A percentile compares a stretch with the other conserved stretches of the same genome.
These are phyloP conservation scores for Nannospalax galili DNA, from an alignment of 2,113 vertebrate genomes.

Conservation along the genomic window DNA sequence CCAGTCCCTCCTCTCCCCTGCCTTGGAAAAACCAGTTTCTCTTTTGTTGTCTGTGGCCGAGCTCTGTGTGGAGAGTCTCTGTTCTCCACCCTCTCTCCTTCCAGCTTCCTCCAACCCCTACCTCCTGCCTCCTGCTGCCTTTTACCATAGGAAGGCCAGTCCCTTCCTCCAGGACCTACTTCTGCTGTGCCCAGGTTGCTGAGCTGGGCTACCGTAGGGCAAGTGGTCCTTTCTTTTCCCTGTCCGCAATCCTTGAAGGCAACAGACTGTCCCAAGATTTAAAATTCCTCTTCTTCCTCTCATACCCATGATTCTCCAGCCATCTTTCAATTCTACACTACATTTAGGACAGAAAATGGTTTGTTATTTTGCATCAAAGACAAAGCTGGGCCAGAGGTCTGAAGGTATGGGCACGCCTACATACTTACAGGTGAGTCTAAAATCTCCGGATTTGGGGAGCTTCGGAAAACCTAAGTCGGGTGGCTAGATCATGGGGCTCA, in stretches of 20 bases:
- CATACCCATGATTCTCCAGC: background rate
- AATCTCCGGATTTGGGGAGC: background rate
- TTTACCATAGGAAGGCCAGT: background rate
- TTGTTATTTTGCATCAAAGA: conserved; percentile 32
- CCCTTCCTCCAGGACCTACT: background rate
- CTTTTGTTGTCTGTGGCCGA: conserved; percentile 54
- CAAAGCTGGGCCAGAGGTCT: background rate
- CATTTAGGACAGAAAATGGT: background rate
- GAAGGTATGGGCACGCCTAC: background rate
- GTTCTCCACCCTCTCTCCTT: background rate
- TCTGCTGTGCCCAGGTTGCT: background rate
- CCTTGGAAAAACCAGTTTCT: conserved; percentile 64
- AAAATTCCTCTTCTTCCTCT: background rate
- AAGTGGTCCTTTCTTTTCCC: background rate
- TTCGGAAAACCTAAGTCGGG: background rate
- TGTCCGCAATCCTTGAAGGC: background rate
- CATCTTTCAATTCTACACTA: background rate
- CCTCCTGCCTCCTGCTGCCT: background rate
- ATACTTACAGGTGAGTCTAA: conserved; percentile 71
- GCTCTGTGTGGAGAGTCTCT: background rate
- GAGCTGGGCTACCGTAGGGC: background rate
- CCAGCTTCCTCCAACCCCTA: background rate
- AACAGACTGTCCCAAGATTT: background rate
- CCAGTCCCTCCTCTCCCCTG: conserved; percentile 39
- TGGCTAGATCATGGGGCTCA: background rate